A percentile compares a stretch with the other conserved stretches of the same genome.
Conservation (phyloP, 2,113 vertebrate genomes). For the Passer domesticus region DNA sequence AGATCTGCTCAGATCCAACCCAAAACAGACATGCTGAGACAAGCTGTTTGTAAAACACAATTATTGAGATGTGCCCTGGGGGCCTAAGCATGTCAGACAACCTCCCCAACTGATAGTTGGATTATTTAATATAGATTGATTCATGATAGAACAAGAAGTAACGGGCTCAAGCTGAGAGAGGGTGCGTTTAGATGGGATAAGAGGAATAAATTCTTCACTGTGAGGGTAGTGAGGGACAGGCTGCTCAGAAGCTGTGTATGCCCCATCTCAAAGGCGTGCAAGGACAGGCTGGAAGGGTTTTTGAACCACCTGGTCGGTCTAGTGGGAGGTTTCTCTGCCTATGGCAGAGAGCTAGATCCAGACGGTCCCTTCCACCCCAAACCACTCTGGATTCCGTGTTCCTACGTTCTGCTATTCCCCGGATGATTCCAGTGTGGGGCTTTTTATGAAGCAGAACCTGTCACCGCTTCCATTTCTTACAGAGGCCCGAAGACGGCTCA, state of each 20-base stretch:
- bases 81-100: neutral
- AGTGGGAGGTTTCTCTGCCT: neutral
- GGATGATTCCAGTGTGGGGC: no score
- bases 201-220: neutral
- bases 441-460: neutral
- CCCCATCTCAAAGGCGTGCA: neutral
- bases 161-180: neutral
- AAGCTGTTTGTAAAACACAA: neutral
- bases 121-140: neutral
- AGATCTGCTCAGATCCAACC: neutral
- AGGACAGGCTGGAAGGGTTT: neutral
- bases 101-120: neutral
- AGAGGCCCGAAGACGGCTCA: fast-evolving
- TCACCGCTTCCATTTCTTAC: neutral
- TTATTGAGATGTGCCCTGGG: neutral
- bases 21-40: neutral
- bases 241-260: neutral
- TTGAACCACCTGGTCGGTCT: neutral
- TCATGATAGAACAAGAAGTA: neutral
- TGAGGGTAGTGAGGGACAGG: neutral
- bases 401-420: neutral
- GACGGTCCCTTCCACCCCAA: no score
- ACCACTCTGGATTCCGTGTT: neutral
- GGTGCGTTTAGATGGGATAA: neutral
- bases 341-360: neutral